These are phyloP conservation scores for Coelopa frigida DNA, from an alignment of 1,140 invertebrate species.

Conservation along the genomic window DNA sequence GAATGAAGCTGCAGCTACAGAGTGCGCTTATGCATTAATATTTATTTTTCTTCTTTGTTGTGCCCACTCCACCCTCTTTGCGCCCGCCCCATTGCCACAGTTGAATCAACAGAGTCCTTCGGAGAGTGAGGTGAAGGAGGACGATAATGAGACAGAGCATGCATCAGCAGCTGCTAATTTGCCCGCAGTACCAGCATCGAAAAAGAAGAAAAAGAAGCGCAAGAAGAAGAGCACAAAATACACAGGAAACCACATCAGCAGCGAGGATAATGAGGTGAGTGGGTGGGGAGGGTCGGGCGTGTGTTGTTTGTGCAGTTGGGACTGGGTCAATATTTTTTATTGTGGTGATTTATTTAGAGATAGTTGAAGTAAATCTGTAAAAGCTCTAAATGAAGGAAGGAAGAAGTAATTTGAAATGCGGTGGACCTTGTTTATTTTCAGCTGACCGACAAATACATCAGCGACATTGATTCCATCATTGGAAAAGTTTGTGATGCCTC, in stretches of 20 bases:
- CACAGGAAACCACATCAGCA: slow-evolving; percentile 48
- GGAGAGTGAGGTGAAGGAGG: slow-evolving; percentile 64
- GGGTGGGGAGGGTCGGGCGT: no score
- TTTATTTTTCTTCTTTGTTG: slow-evolving; percentile 28
- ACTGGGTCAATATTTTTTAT: neutral
- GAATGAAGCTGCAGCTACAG: no score
- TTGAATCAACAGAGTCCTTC: slow-evolving; percentile 54
- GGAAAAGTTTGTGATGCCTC: slow-evolving; percentile 29
- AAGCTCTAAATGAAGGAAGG: no score
- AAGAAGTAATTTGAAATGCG: no score
- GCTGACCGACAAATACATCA: slow-evolving; percentile 33
- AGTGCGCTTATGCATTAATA: no score
- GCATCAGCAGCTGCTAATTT: slow-evolving; percentile 47
- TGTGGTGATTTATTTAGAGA: neutral
- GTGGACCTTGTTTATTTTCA: slow-evolving; percentile 1
- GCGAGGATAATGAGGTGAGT: slow-evolving; percentile 55
- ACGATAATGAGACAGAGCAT: slow-evolving; percentile 59
- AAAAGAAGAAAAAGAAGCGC: slow-evolving; percentile 52
- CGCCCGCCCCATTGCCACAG: no score
- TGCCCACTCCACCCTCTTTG: slow-evolving; percentile 16
- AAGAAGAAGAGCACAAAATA: slow-evolving; percentile 59
- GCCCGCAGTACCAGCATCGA: slow-evolving; percentile 25
- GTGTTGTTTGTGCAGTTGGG: neutral
- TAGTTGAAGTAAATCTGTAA: no score
- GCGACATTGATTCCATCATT: slow-evolving; percentile 32